Conservation (phyloP, 2,797 vertebrate genomes). For the Miichthys miiuy region DNA sequence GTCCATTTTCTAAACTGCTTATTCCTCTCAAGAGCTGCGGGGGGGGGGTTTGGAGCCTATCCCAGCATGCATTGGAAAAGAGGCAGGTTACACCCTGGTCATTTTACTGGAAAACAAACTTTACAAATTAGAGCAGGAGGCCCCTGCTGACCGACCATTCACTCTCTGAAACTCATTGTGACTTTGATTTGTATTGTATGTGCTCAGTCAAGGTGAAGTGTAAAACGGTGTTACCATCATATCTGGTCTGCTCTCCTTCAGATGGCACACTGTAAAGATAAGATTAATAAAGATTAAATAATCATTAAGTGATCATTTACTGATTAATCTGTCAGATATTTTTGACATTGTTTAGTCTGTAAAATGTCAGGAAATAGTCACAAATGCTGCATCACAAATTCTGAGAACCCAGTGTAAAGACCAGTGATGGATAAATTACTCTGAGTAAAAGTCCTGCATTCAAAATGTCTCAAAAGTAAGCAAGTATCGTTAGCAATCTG, state of each 20-base stretch:
- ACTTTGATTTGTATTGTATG: conserved; percentile 45
- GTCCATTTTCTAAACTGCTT: conserved; percentile 12
- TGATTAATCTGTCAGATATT: background rate
- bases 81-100: background rate
- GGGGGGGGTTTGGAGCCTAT: conserved; percentile 6
- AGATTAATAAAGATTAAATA: background rate
- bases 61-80: conserved; percentile 28
- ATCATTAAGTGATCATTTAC: background rate
- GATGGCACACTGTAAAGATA: conserved; percentile 10
- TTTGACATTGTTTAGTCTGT: background rate
- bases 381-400: background rate
- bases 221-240: conserved; percentile 13
- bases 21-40: background rate
- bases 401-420: background rate
- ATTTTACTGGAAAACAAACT: conserved; percentile 45
- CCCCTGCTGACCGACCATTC: conserved; percentile 30
- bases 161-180: conserved; percentile 29
- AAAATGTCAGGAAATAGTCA: background rate
- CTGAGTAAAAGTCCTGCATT: background rate
- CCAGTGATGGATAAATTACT: background rate
- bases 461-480: background rate
- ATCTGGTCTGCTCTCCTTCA: conserved; percentile 9
- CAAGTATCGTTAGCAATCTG: background rate
- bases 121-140: conserved; percentile 46
- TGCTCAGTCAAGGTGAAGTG: conserved; percentile 39